Evolutionary conservation across 2,888 invertebrate genomes (phyloP).

Genomic region (Molorchus minor): DNA sequence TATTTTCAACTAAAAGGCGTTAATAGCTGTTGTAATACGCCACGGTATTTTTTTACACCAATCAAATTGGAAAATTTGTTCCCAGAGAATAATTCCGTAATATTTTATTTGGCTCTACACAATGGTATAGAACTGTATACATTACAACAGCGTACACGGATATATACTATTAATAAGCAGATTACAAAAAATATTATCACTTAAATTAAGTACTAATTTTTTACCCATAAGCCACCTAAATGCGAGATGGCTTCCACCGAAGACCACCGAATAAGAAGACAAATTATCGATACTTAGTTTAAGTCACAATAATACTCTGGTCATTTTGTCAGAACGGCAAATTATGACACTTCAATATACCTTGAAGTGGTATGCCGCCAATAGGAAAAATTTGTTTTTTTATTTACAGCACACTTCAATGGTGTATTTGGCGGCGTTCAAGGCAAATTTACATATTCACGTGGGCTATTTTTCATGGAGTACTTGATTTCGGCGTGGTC

Average conservation of each 20-base stretch:
- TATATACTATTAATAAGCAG: conserved; percentile 17
- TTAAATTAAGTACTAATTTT: conserved; percentile 18
- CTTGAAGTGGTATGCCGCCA: conserved; percentile 14
- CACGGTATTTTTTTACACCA: not conserved
- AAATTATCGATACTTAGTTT: conserved; percentile 22
- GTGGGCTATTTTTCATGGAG: conserved; percentile 17
- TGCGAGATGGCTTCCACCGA: not conserved
- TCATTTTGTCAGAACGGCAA: conserved; percentile 26
- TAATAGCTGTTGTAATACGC: not conserved
- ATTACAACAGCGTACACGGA: conserved; percentile 4
- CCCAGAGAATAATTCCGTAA: not conserved
- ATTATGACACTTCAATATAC: conserved; percentile 23
- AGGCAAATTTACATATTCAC: conserved; percentile 16
- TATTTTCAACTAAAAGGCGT: not conserved
- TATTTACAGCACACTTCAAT: conserved; percentile 1
- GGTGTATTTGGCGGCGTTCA: conserved; percentile 1
- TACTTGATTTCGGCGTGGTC: conserved; percentile 12
- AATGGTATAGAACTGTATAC: not conserved
- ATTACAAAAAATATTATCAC: conserved; percentile 14
- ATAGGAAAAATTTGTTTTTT: conserved; percentile 30
- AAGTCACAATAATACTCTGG: conserved; percentile 25
- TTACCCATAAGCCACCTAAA: conserved; percentile 14
- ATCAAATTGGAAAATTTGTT: not conserved
- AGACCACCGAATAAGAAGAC: conserved; percentile 30
- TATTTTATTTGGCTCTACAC: conserved; percentile 7